These are phyloP conservation scores for Hemibagrus guttatus DNA, from an alignment of 2,797 vertebrate species.

Conservation along the genomic window DNA sequence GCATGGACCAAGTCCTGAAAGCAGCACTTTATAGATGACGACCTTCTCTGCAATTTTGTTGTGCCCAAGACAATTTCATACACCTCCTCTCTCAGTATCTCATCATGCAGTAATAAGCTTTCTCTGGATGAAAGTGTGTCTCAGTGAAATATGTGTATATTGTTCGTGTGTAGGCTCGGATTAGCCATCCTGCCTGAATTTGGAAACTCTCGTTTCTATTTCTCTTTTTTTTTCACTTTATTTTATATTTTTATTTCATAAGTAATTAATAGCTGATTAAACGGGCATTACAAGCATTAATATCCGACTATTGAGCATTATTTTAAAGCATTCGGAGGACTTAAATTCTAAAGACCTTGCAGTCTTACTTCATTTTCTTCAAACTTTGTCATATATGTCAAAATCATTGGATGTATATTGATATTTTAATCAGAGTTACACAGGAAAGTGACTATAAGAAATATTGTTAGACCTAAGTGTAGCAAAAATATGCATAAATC, in stretches of 20 bases:
- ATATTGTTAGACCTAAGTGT: too few species aligned
- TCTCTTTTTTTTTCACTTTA: neutral
- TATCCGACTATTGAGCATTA: neutral
- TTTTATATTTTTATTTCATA: neutral
- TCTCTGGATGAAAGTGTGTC: conserved; percentile 18
- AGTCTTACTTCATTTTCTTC: neutral
- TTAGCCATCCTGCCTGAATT: neutral
- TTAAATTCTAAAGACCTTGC: neutral
- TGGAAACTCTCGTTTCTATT: neutral
- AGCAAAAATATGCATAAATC: neutral
- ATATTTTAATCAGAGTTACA: neutral
- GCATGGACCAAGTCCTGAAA: conserved; percentile 18
- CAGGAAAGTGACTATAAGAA: neutral
- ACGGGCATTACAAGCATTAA: neutral
- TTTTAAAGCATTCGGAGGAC: neutral
- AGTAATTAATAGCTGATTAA: neutral
- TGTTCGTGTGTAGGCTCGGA: too few species aligned
- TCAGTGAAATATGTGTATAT: conserved; percentile 4
- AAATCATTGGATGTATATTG: neutral
- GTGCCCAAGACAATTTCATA: conserved; percentile 36
- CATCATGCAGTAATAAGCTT: conserved; percentile 36
- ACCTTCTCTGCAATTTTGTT: conserved; percentile 32
- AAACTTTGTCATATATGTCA: neutral
- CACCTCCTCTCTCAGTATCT: conserved; percentile 29
- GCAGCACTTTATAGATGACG: conserved; percentile 43